Evolutionary conservation across 2,797 vertebrate species (phyloP).

Genomic region (Sebastes nivosus): DNA sequence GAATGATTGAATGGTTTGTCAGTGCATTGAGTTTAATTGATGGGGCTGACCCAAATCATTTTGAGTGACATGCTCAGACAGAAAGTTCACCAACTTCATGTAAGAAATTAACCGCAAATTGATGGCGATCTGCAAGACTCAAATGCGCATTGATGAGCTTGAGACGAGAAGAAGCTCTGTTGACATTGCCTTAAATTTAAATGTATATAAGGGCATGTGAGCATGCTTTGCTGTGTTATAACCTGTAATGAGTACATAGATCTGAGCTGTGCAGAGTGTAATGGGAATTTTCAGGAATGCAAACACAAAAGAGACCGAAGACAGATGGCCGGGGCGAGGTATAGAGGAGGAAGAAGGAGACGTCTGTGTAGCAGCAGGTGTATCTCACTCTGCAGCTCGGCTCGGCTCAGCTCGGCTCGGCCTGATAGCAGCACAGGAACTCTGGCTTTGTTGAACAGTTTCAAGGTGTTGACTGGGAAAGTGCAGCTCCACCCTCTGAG

Average conservation of each 20-base stretch:
- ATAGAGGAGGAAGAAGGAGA: conserved; percentile 13
- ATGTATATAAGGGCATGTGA: too few relatives aligned
- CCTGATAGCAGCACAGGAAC: background rate
- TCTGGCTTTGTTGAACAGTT: conserved; percentile 31
- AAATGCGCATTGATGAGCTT: too few relatives aligned
- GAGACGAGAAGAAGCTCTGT: too few relatives aligned
- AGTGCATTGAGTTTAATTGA: background rate
- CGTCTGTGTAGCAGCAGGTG: conserved; percentile 20
- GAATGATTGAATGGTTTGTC: background rate
- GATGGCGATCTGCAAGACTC: too few relatives aligned
- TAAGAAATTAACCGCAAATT: too few relatives aligned
- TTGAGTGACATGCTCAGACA: too few relatives aligned
- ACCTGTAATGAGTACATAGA: background rate
- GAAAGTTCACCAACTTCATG: too few relatives aligned
- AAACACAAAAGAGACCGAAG: too few relatives aligned
- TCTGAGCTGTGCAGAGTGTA: background rate
- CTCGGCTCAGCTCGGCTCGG: background rate
- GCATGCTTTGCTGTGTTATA: background rate
- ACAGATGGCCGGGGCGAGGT: background rate
- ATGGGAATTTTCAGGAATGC: background rate
- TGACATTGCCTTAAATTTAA: too few relatives aligned
- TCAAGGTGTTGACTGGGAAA: conserved; percentile 61
- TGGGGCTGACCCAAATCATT: background rate
- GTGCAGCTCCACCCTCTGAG: conserved; percentile 16
- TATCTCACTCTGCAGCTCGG: background rate